Evolutionary conservation across 53 echinoderm and acorn worm species (phyloP).

Genomic region (Arbacia lixula): DNA sequence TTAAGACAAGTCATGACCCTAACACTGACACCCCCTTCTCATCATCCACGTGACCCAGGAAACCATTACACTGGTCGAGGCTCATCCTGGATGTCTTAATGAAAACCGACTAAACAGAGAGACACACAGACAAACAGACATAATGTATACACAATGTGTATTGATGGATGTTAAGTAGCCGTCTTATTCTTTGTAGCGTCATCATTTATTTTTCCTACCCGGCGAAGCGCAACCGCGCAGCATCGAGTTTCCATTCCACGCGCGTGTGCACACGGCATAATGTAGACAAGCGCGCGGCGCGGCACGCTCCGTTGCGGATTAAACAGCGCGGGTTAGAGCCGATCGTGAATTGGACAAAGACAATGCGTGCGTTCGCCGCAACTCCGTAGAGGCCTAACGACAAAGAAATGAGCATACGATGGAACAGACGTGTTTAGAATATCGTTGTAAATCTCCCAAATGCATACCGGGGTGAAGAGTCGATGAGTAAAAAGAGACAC

Average conservation of each 20-base stretch:
- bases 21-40: too few relatives aligned
- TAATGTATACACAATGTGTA: too few relatives aligned
- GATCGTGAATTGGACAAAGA: conserved; percentile 1
- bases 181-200: not conserved
- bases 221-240: conserved; percentile 17
- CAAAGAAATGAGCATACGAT: conserved; percentile 44
- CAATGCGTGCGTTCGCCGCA: conserved; percentile 6
- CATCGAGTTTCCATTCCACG: conserved; percentile 32
- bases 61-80: too few relatives aligned
- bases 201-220: not conserved
- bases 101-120: too few relatives aligned
- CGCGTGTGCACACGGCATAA: not conserved
- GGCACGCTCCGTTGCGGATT: conserved; percentile 31
- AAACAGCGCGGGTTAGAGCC: too few relatives aligned
- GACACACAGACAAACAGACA: too few relatives aligned
- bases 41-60: too few relatives aligned
- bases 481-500: conserved; percentile 36
- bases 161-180: too few relatives aligned
- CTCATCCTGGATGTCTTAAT: too few relatives aligned
- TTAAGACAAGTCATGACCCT: too few relatives aligned
- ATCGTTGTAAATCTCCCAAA: conserved; percentile 2
- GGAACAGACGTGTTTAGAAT: conserved; percentile 46
- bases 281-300: conserved; percentile 10
- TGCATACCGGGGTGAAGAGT: not conserved
- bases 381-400: conserved; percentile 10